Evolutionary conservation across 2,888 invertebrate species (phyloP).

Genomic region (Drosophila tanythrix): DNA sequence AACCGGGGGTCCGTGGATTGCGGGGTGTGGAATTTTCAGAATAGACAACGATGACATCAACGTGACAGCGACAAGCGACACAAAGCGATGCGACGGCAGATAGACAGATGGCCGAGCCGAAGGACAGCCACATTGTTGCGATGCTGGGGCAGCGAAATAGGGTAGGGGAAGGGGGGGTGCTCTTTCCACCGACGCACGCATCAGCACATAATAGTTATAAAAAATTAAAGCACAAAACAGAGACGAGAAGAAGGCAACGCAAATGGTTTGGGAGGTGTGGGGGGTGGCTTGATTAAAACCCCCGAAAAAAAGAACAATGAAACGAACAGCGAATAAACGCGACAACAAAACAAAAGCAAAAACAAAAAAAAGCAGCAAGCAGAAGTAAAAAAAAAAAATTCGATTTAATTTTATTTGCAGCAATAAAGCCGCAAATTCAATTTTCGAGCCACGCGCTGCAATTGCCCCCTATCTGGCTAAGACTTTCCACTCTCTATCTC

Average conservation of each 20-base stretch:
- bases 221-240: slow-evolving; percentile 56
- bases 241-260: slow-evolving; percentile 30
- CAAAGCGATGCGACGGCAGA: slow-evolving; percentile 46
- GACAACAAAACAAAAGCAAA: slow-evolving; percentile 20
- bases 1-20: background rate
- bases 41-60: slow-evolving; percentile 52
- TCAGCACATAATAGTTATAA: slow-evolving; percentile 76
- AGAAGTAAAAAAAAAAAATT: slow-evolving; percentile 51
- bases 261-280: background rate
- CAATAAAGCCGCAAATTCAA: slow-evolving; percentile 82
- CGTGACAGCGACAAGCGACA: slow-evolving; percentile 57
- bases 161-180: background rate
- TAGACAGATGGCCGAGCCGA: slow-evolving; percentile 43
- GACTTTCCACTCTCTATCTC: slow-evolving; percentile 6
- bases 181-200: slow-evolving; percentile 64
- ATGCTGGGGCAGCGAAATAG: background rate
- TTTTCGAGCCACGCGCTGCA: slow-evolving; percentile 72
- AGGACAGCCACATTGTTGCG: slow-evolving; percentile 21
- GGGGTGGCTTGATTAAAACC: slow-evolving; percentile 17
- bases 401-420: slow-evolving; percentile 83
- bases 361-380: slow-evolving; percentile 18
- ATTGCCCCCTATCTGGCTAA: slow-evolving; percentile 17
- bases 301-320: slow-evolving; percentile 23
- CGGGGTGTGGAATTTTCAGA: background rate
- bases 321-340: slow-evolving; percentile 12